Evolutionary conservation across 2,797 vertebrate genomes (phyloP).

Genomic region (Crocodylus rhombifer): DNA sequence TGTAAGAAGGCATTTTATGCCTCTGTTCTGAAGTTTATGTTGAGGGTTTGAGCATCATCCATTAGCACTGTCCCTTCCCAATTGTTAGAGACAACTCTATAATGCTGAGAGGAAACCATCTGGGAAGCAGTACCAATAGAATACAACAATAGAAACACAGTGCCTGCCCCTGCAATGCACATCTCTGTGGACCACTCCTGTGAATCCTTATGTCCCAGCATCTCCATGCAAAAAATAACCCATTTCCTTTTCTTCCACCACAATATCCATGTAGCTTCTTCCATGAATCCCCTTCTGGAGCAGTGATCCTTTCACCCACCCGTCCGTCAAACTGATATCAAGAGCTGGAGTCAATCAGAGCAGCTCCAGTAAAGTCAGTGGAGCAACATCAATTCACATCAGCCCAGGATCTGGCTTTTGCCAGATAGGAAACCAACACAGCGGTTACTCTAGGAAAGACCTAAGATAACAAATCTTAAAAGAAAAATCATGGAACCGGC

Average conservation of each 20-base stretch:
- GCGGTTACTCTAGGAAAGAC: too few species aligned
- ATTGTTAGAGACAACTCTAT: not conserved
- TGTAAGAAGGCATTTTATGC: not conserved
- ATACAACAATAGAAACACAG: not conserved
- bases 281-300: constrained; percentile 44
- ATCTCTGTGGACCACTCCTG: not conserved
- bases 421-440: too few species aligned
- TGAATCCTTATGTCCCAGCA: not conserved
- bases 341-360: not conserved
- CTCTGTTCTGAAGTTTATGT: not conserved
- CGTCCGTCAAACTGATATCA: too few species aligned
- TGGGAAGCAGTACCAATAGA: not conserved
- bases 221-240: not conserved
- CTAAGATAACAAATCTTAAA: too few species aligned
- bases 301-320: not conserved
- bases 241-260: not conserved
- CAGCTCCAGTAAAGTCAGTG: not conserved
- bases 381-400: not conserved
- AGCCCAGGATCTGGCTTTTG: not conserved
- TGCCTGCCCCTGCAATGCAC: not conserved
- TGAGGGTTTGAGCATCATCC: not conserved
- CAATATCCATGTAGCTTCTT: not conserved
- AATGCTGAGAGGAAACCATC: not conserved
- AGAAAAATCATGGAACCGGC: too few species aligned
- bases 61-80: constrained; percentile 2